A percentile compares a stretch with the other conserved stretches of the same genome.
Evolutionary conservation across 1,140 invertebrate genomes (phyloP).

Genomic region (Aphelinus atriplicis): DNA sequence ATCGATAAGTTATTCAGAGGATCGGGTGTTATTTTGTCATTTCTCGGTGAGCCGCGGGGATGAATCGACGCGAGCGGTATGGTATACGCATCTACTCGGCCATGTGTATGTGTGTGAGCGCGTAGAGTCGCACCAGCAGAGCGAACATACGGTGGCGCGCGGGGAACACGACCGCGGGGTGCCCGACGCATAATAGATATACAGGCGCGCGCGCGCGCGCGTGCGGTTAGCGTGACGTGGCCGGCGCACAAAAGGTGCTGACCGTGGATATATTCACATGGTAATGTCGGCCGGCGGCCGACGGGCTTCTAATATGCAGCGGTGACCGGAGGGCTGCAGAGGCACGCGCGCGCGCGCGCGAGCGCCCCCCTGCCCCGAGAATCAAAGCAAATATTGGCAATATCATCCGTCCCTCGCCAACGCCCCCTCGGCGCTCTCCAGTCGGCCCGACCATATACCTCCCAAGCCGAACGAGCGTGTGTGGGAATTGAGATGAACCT

Average conservation of each 20-base stretch:
- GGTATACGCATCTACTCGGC: too few species aligned
- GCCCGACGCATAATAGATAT: slow-evolving; percentile 39
- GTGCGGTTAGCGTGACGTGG: slow-evolving; percentile 48
- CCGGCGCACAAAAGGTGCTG: too few species aligned
- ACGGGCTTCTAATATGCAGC: slow-evolving; percentile 56
- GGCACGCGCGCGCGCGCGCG: slow-evolving; percentile 31
- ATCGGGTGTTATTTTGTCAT: slow-evolving; percentile 27
- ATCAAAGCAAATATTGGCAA: slow-evolving; percentile 68
- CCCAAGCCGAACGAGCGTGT: too few species aligned
- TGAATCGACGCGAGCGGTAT: too few species aligned
- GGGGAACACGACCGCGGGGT: slow-evolving; percentile 27
- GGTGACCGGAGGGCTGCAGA: background rate
- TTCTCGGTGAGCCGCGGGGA: background rate
- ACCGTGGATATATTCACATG: slow-evolving; percentile 55
- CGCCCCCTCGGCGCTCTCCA: slow-evolving; percentile 34
- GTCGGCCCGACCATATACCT: too few species aligned
- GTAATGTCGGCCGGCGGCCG: slow-evolving; percentile 51
- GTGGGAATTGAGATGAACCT: too few species aligned
- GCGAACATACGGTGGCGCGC: slow-evolving; percentile 41
- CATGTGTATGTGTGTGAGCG: too few species aligned
- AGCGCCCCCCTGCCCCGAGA: slow-evolving; percentile 51
- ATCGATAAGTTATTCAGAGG: slow-evolving; percentile 8
- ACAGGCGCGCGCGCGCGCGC: background rate
- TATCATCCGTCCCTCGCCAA: slow-evolving; percentile 57
- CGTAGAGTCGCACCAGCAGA: background rate